These are phyloP conservation scores for Nothobranchius furzeri DNA, from an alignment of 2,113 vertebrate genomes.

Conservation along the genomic window DNA sequence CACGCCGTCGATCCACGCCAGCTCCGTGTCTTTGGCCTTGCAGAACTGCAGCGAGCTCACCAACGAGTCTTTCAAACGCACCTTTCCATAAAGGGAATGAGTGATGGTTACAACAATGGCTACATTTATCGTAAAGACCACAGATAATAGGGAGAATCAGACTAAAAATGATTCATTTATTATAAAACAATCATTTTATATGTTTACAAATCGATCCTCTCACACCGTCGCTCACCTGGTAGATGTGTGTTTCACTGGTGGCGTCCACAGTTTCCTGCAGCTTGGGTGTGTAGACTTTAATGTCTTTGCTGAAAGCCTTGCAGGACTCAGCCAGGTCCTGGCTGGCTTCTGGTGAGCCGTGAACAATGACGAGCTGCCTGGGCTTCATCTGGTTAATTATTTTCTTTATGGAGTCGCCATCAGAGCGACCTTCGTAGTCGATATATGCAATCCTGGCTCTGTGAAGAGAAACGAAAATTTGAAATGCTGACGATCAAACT, in stretches of 20 bases:
- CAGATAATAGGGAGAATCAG: too few relatives aligned
- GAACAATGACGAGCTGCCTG: conserved; percentile 92
- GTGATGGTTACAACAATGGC: neutral
- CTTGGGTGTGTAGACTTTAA: conserved; percentile 97
- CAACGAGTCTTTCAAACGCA: conserved; percentile 95
- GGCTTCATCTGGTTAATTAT: conserved; percentile 99
- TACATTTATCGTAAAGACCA: too few relatives aligned
- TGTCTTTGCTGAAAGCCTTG: conserved; percentile 96
- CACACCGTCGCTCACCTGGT: conserved; percentile 83
- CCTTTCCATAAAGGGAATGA: conserved; percentile 71
- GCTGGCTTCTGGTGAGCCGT: conserved; percentile 94
- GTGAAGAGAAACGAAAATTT: conserved; percentile 14
- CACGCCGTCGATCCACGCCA: conserved; percentile 97
- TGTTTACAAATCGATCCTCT: too few relatives aligned
- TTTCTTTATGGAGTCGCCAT: conserved; percentile 99
- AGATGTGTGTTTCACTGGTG: conserved; percentile 98
- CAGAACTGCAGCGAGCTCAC: conserved; percentile 99
- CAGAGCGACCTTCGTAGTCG: conserved; percentile 98
- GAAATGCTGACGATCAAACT: neutral
- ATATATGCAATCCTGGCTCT: conserved; percentile 96
- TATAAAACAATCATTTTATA: too few relatives aligned
- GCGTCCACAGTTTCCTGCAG: conserved; percentile 96
- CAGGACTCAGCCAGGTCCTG: conserved; percentile 95
- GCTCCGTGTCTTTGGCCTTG: conserved; percentile 94
- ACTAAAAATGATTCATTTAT: too few relatives aligned